These are phyloP conservation scores for Decapterus maruadsi DNA, from an alignment of 2,797 vertebrate genomes.

Conservation along the genomic window DNA sequence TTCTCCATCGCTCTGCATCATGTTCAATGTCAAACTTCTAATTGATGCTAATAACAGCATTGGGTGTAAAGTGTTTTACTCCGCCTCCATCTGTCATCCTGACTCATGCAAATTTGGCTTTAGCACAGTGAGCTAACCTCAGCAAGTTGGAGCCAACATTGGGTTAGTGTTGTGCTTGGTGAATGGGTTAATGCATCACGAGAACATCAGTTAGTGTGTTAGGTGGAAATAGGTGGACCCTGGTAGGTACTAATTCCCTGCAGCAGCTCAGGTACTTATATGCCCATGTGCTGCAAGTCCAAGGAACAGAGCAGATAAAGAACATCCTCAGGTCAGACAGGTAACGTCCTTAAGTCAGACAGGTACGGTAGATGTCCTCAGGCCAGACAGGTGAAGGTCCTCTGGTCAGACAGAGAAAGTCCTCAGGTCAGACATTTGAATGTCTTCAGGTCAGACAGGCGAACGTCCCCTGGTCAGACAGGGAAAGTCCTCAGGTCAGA, in stretches of 20 bases:
- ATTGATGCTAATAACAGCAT: background rate
- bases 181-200: constrained; percentile 31
- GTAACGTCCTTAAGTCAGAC: background rate
- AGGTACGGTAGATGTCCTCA: background rate
- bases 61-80: background rate
- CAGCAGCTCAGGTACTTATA: background rate
- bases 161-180: constrained; percentile 39
- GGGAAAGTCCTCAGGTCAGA: background rate
- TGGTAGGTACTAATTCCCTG: background rate
- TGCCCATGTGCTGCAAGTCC: background rate
- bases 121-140: background rate
- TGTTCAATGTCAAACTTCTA: background rate
- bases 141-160: background rate
- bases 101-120: background rate
- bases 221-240: background rate
- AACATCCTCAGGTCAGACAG: background rate
- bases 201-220: background rate
- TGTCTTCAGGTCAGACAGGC: background rate
- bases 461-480: too few species aligned
- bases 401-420: background rate
- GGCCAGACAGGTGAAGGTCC: background rate
- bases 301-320: background rate
- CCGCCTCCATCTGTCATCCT: background rate
- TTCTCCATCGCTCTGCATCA: background rate
- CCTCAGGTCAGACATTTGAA: background rate